phyloP scores from a whole-genome alignment of 2,113 vertebrate species.

The Oostethus manadensis region DNA sequence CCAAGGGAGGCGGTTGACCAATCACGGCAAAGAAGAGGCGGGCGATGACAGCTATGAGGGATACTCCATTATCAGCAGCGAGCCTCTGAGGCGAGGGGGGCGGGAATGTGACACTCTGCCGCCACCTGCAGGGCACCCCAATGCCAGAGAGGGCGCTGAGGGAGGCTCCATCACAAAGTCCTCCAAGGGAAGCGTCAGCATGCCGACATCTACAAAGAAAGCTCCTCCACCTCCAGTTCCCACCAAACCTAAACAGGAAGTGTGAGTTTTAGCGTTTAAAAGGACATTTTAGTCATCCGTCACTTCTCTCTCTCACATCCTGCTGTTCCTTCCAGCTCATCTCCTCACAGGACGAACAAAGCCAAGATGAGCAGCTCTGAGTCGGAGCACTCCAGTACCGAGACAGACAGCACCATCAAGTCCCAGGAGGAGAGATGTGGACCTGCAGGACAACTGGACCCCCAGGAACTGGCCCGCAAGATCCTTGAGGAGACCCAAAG shows the following conservation, averaged over 20 bases:
- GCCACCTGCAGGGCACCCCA: conserved; percentile 75
- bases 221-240: conserved; percentile 67
- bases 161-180: conserved; percentile 60
- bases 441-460: conserved; percentile 74
- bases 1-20: conserved; percentile 19
- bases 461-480: conserved; percentile 89
- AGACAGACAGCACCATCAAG: conserved; percentile 93
- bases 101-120: conserved; percentile 70
- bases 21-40: conserved; percentile 52
- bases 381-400: conserved; percentile 93
- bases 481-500: conserved; percentile 92
- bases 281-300: too few species aligned
- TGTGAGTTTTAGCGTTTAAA: conserved; percentile 36
- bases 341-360: conserved; percentile 71
- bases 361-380: conserved; percentile 85
- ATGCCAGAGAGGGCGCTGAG: conserved; percentile 33
- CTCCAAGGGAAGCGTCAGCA: conserved; percentile 81
- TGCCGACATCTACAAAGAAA: conserved; percentile 85
- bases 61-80: conserved; percentile 89
- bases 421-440: conserved; percentile 81
- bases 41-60: conserved; percentile 88
- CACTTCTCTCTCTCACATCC: too few species aligned
- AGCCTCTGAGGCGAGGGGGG: conserved; percentile 73
- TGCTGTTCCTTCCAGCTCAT: too few species aligned
- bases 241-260: conserved; percentile 60